Base-by-base conservation (phyloP, 2,797 vertebrate species). In the Leptoclinus maculatus region DNA sequence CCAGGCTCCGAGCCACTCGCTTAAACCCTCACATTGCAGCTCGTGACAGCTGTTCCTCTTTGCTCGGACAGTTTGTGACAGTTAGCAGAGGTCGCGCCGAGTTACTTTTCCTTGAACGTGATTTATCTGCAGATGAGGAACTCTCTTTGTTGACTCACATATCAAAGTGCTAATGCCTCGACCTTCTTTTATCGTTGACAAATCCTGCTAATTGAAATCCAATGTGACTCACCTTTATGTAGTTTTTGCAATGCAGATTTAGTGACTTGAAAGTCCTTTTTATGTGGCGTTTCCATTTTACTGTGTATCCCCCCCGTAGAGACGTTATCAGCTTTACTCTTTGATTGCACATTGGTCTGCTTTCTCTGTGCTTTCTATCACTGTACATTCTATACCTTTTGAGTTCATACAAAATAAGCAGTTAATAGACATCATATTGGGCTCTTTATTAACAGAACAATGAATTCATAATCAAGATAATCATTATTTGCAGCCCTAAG, bases 201-300 rank as follows among this genome's bases (percentile, higher is more conserved):
- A 45, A 53, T 39, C 16, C n/a, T 11, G 38, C 58, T 78, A 68
- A 67, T 59, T 64, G 13, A 51, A 36, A 2, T 45, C 38, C 3
- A 60, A 19, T 23, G 17, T 12, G n/a, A 63, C 12, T 29, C 47
- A 36, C 8, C 21, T 39, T 66, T 57, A 53, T 23, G 17, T 23
- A 17, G 45, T 13, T 41, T 41, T 27, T 63, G 27, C 29, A 14
- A 17, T 25, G 25, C 59, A 45, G 43, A 69, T 64, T 73, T 29
- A 57, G 5, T 47, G 17, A 51, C 8, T 59, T 23, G 2, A 27
- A 57, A 58, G 43, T 51, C 17, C 3, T 36, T 69, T 77, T 70
- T 23, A 64, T 58, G 60, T 57, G 19, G 3, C n/a, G 64, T 63
- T 51, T 87, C 29, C 57, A 39, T 76, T 75, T 17, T 16, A 21